Base-by-base conservation (phyloP, 2,888 invertebrate genomes). In the Brenthis daphne region DNA sequence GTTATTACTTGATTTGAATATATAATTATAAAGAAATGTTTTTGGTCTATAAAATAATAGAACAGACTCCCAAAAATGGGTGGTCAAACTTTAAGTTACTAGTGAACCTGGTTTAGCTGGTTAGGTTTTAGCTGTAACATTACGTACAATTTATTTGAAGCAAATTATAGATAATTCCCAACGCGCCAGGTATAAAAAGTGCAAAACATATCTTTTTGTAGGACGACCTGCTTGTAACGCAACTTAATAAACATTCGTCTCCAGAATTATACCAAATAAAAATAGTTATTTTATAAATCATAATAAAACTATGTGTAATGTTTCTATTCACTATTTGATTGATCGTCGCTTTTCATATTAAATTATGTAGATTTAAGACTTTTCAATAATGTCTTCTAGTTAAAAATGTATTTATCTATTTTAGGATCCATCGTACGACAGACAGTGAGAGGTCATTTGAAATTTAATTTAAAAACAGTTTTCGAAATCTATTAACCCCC, bases 221-320 rank as follows among this genome's bases (percentile, higher is more conserved):
- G 65, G 65, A 66, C 65, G 65, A 58, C 29, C 58, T 57, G 47
- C 43, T 47, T 66, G 43, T 33, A 53, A 54, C 43, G 47, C 53
- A 54, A 65, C 47, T 43, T 50, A 43, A 43, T 8, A 43, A 43
- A 43, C 37, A 43, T 11, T 3, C 37, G 37, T 43, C 11, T 43
- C 14, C 24, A 65, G 6, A 43, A 65, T 24, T 51, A 65, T 53
- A 16, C 14, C 12, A 50, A 33, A 43, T 4, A 29, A 0, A 50
- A 37, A 2, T 56, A 16, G 13, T n/a, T 24, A 65, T n/a, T 57
- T n/a, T 24, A 65, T 16, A 65, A 37, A 56, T 16, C 12, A 12
- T 24, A 29, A 48, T 60, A 60, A 60, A 50, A n/a, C 60, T 50
- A 60, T 47, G 29, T n/a, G 6, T 56, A 11, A n/a, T 16, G 56